phyloP scores from a whole-genome alignment of 2,113 vertebrate species.

The Protomyctophum bolini region DNA sequence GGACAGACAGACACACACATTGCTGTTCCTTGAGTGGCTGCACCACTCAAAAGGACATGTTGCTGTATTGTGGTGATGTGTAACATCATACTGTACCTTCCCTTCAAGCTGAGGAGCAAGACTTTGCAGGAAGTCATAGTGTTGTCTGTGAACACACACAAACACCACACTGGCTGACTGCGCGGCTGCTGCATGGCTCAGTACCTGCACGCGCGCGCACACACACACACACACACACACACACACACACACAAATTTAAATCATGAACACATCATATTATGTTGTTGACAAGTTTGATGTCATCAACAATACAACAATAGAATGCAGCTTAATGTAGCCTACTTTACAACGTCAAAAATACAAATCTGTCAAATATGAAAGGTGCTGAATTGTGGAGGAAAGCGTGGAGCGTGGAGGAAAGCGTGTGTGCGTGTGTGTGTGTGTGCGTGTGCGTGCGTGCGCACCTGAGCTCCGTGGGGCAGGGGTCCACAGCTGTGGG shows the following conservation, averaged over 20 bases:
- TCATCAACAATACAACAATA: no score
- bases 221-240: slow-evolving; percentile 52
- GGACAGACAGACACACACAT: no score
- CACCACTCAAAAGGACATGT: neutral
- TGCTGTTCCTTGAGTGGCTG: no score
- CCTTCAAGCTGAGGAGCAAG: slow-evolving; percentile 78
- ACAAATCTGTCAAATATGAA: slow-evolving; percentile 25
- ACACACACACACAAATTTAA: neutral
- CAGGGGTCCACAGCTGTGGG: slow-evolving; percentile 62
- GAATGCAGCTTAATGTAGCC: slow-evolving; percentile 32
- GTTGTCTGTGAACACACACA: slow-evolving; percentile 85
- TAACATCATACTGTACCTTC: slow-evolving; percentile 74
- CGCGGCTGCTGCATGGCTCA: slow-evolving; percentile 81
- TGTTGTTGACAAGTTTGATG: no score
- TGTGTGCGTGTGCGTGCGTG: no score
- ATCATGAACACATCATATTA: no score
- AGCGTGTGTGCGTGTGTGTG: no score
- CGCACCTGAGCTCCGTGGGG: slow-evolving; percentile 64
- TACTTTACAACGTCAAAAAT: slow-evolving; percentile 6
- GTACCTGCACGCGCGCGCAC: slow-evolving; percentile 77
- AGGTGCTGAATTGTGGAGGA: slow-evolving; percentile 61
- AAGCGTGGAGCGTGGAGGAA: no score
- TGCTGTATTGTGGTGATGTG: slow-evolving; percentile 1
- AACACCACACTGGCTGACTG: slow-evolving; percentile 80
- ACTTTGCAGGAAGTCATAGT: slow-evolving; percentile 82